Evolutionary conservation across 2,888 invertebrate genomes (phyloP).

Genomic region (Isoperla grammatica): DNA sequence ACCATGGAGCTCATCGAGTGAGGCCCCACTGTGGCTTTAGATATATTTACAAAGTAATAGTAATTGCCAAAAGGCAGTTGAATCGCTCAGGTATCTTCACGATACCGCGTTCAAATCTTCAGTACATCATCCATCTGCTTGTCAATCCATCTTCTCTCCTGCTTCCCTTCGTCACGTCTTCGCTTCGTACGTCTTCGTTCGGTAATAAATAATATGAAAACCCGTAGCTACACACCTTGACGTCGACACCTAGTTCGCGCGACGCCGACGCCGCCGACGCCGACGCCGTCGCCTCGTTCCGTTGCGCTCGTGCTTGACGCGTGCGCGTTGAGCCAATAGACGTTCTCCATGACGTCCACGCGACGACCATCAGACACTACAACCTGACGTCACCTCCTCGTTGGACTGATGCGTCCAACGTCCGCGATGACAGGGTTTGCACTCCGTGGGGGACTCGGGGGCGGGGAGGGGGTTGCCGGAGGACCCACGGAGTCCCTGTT

Average conservation of each 20-base stretch:
- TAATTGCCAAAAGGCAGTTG: constrained; percentile 17
- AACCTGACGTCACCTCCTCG: constrained; percentile 51
- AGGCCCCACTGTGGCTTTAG: constrained; percentile 9
- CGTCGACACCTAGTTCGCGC: not conserved
- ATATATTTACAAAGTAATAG: constrained; percentile 20
- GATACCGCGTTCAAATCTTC: not conserved
- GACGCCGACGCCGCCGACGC: not conserved
- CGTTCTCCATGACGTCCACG: not conserved
- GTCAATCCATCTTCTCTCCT: not conserved
- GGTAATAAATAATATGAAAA: constrained; percentile 20
- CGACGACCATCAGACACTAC: constrained; percentile 44
- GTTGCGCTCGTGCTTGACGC: too few relatives aligned
- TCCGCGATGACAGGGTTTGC: constrained; percentile 44
- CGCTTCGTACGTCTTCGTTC: not conserved
- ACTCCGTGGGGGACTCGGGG: constrained; percentile 31
- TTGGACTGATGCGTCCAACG: constrained; percentile 49
- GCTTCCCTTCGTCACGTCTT: not conserved
- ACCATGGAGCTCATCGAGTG: constrained; percentile 5
- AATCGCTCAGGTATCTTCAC: not conserved
- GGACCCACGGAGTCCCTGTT: constrained; percentile 55
- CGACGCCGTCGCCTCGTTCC: not conserved
- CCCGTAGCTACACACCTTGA: constrained; percentile 8
- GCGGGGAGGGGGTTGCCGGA: constrained; percentile 17
- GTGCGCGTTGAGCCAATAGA: not conserved
- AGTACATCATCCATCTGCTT: too few relatives aligned